Conservation (phyloP, 2,113 vertebrate genomes). For the Chaenogobius annularis region DNA sequence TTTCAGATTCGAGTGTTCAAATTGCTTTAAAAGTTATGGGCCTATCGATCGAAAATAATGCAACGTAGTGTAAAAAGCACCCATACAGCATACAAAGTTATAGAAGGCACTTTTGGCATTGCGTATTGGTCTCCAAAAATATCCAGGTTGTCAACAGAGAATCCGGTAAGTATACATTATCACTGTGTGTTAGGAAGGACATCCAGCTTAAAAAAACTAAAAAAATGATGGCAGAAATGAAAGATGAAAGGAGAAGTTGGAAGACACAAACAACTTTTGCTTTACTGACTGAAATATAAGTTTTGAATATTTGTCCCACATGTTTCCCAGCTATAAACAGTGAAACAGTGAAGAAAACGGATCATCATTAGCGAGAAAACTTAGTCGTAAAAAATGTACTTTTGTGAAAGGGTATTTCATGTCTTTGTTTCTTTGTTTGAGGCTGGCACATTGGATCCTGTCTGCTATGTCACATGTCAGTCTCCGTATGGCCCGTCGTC, state of each 20-base stretch:
- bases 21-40: background rate
- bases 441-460: conserved; percentile 75
- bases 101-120: background rate
- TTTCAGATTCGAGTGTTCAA: background rate
- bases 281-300: background rate
- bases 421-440: conserved; percentile 67
- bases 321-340: too few relatives aligned
- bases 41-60: background rate
- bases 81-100: background rate
- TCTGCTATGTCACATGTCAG: conserved; percentile 72
- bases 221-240: too few relatives aligned
- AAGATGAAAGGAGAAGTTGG: background rate
- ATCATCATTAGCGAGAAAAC: background rate
- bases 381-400: background rate
- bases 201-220: background rate
- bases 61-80: background rate
- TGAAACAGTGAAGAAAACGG: too few relatives aligned
- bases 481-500: conserved; percentile 64
- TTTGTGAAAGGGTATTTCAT: conserved; percentile 46
- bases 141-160: background rate
- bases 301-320: too few relatives aligned
- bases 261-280: background rate
- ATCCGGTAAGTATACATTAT: background rate
- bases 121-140: background rate
- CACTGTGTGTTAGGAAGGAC: background rate